phyloP scores from a whole-genome alignment of 2,797 vertebrate species.

The Enteromius treurensis region DNA sequence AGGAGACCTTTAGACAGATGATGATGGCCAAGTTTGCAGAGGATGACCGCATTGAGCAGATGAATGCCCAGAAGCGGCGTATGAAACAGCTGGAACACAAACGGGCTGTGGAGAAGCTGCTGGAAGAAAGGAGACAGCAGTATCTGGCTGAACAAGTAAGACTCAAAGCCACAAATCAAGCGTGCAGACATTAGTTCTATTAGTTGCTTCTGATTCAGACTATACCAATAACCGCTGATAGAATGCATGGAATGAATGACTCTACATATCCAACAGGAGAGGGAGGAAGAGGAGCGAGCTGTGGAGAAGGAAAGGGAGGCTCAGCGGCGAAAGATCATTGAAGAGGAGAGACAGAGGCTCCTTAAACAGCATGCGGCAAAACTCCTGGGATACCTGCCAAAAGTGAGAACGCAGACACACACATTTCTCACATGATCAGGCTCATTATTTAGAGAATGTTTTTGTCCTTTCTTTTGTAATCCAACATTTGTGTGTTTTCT shows the following conservation, averaged over 20 bases:
- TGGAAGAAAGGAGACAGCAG: conserved; percentile 81
- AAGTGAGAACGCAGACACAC: conserved; percentile 73
- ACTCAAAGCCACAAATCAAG: neutral
- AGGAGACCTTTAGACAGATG: conserved; percentile 79
- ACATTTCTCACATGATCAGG: neutral
- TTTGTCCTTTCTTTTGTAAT: neutral
- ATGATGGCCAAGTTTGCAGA: conserved; percentile 90
- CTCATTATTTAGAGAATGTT: neutral
- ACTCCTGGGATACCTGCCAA: conserved; percentile 89
- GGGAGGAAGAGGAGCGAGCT: conserved; percentile 81
- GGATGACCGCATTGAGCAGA: conserved; percentile 89
- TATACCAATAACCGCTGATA: neutral
- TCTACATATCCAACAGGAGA: conserved; percentile 73
- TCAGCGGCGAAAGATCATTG: conserved; percentile 80
- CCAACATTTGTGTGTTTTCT: neutral
- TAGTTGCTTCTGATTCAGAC: neutral
- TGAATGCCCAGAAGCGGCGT: conserved; percentile 87
- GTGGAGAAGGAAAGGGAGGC: conserved; percentile 80
- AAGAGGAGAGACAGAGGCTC: conserved; percentile 90
- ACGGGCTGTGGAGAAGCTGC: conserved; percentile 83
- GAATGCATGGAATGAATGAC: conserved; percentile 23
- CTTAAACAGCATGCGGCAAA: conserved; percentile 87
- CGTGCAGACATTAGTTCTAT: neutral
- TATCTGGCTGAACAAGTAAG: conserved; percentile 83
- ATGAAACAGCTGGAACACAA: conserved; percentile 91